phyloP scores from a whole-genome alignment of 53 echinoderm and acorn worm species.

The Patiria pectinifera region DNA sequence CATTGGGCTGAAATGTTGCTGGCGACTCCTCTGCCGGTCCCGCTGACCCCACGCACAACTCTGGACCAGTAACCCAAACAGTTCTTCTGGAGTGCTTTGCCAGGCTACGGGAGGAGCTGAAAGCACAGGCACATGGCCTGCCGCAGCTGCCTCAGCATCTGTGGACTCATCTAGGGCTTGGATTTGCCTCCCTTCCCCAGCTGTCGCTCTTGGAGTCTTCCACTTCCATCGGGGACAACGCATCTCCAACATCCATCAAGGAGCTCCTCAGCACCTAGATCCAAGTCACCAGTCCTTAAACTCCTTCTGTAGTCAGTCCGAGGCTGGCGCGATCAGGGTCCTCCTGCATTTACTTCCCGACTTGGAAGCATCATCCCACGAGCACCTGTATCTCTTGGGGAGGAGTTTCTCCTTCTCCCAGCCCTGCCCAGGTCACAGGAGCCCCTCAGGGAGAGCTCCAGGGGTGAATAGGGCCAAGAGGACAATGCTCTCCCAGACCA shows the following conservation, averaged over 20 bases:
- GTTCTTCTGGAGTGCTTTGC: constrained; percentile 90
- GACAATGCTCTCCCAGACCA: constrained; percentile 99
- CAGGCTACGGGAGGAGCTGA: constrained; percentile 97
- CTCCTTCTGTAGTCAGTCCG: neutral
- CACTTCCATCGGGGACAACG: constrained; percentile 95
- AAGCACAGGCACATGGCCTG: constrained; percentile 95
- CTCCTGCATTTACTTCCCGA: constrained; percentile 43
- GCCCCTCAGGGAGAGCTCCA: constrained; percentile 89
- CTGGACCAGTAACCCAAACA: constrained; percentile 94
- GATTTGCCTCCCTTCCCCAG: constrained; percentile 35
- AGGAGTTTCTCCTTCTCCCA: constrained; percentile 92
- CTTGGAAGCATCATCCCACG: constrained; percentile 41
- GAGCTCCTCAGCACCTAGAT: constrained; percentile 51
- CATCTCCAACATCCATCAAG: constrained; percentile 86
- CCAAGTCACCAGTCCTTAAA: constrained; percentile 65
- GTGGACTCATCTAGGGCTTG: constrained; percentile 79
- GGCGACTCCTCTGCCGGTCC: constrained; percentile 84
- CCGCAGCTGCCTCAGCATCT: constrained; percentile 89
- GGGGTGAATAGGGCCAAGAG: constrained; percentile 95
- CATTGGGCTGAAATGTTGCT: constrained; percentile 88
- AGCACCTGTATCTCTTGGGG: constrained; percentile 79
- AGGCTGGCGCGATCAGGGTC: neutral
- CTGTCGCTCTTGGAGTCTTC: constrained; percentile 81
- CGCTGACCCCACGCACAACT: constrained; percentile 96
- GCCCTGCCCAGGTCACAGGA: constrained; percentile 93